phyloP scores from a whole-genome alignment of 2,797 vertebrate species.

The Neoniphon sammara region DNA sequence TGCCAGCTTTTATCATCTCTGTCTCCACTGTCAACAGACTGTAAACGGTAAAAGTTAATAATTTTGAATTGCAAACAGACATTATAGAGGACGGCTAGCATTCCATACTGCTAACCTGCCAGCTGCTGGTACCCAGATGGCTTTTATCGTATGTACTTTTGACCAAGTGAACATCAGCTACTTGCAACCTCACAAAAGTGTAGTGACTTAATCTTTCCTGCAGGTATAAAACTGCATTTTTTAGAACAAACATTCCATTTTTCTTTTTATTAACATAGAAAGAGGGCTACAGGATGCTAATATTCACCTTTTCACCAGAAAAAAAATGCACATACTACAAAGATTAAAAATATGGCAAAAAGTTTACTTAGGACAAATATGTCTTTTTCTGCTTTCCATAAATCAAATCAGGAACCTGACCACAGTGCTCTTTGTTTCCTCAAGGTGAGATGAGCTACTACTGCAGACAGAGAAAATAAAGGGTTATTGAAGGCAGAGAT shows the following conservation, averaged over 20 bases:
- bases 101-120: no score
- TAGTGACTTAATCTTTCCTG: background rate
- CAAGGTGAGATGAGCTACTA: background rate
- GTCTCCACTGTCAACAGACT: constrained; percentile 10
- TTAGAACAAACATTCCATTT: background rate
- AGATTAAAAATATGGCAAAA: background rate
- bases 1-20: constrained; percentile 1
- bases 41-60: constrained; percentile 4
- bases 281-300: background rate
- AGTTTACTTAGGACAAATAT: background rate
- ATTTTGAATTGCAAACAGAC: no score
- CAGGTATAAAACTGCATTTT: background rate
- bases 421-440: background rate
- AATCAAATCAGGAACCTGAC: constrained; percentile 1
- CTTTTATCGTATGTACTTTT: no score
- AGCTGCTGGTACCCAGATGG: no score
- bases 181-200: background rate
- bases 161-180: no score
- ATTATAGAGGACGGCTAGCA: no score
- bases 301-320: background rate
- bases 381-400: background rate
- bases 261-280: background rate
- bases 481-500: constrained; percentile 47
- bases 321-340: background rate
- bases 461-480: constrained; percentile 33